Base-by-base conservation (phyloP, 2,888 invertebrate species). In the Microctonus aethiopoides region DNA sequence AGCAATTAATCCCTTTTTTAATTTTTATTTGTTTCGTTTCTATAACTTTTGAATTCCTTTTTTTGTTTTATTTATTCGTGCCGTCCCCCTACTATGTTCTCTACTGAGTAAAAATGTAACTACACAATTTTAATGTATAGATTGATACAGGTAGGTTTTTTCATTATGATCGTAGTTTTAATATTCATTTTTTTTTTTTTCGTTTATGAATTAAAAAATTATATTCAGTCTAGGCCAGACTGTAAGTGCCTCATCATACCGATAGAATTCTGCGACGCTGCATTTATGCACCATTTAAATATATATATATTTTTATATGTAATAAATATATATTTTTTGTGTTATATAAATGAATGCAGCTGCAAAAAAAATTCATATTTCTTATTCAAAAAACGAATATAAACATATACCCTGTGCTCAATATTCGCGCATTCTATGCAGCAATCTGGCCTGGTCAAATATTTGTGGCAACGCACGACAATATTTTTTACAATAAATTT, bases 201-300 rank as follows among this genome's bases (percentile, higher is more conserved):
- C 41, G 51, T 67, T 63, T 39, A 64, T 74, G 20, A 78, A 75
- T 79, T 80, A 77, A 77, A 80, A 79, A 24, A 54, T 67, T 80
- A 81, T 70, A 76, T 78, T 83, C 83, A 82, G 80, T 82, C 81
- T 75, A 80, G 78, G 78, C 81, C 82, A 81, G 83, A 82, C 77
- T 76, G 78, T 51, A 39, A 52, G 13, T 59, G 67, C 39, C 68
- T 41, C 29, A 68, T 67, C 59, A 64, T 46, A 4, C n/a, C 9
- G 16, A 36, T 16, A 46, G 9, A 46, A 59, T 46, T 72, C 54
- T 51, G 36, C 34, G 72, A 74, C 63, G 68, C 73, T 75, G 72
- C 73, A 71, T 56, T 74, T 70, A 70, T 54, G 39, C 46, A 51
- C 51, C 66, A 34, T 41, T 39, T 36, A 41, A 63, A 62, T 32